Percentiles rank a stretch among this genome's conserved stretches.
Evolutionary conservation across 2,113 vertebrate species (phyloP).

Genomic region (Falco punctatus): DNA sequence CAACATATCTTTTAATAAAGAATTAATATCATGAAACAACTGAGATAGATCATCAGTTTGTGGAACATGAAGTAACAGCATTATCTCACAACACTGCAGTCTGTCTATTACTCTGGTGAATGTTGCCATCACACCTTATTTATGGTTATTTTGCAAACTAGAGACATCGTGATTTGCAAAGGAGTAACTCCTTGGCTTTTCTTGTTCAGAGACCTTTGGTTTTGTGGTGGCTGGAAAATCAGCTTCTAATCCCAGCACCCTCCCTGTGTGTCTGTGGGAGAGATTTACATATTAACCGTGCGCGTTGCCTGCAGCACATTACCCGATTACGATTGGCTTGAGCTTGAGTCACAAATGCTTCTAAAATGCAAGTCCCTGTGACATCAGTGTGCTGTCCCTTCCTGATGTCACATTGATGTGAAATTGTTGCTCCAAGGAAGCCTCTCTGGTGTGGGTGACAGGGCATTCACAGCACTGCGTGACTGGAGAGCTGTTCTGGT

Average conservation of each 20-base stretch:
- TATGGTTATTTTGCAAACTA: background rate
- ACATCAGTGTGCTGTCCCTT: background rate
- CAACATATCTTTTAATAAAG: conserved; percentile 33
- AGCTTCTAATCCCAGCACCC: background rate
- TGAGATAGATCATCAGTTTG: background rate
- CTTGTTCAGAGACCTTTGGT: background rate
- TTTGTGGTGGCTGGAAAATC: background rate
- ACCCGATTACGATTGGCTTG: accelerated
- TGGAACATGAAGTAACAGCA: background rate
- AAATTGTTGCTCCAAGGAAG: background rate
- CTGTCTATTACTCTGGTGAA: background rate
- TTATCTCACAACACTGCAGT: background rate
- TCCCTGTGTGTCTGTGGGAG: background rate
- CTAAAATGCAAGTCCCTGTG: background rate
- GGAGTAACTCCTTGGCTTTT: background rate
- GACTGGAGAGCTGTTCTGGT: background rate
- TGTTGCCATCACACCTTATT: background rate
- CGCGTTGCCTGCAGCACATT: accelerated
- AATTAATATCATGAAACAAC: background rate
- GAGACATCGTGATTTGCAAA: accelerated
- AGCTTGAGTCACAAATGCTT: background rate
- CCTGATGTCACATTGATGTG: background rate
- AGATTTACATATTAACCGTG: background rate
- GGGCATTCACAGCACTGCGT: background rate
- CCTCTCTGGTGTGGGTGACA: background rate